Base-by-base conservation (phyloP, 2,888 invertebrate genomes). In the Nomada hirtipes region DNA sequence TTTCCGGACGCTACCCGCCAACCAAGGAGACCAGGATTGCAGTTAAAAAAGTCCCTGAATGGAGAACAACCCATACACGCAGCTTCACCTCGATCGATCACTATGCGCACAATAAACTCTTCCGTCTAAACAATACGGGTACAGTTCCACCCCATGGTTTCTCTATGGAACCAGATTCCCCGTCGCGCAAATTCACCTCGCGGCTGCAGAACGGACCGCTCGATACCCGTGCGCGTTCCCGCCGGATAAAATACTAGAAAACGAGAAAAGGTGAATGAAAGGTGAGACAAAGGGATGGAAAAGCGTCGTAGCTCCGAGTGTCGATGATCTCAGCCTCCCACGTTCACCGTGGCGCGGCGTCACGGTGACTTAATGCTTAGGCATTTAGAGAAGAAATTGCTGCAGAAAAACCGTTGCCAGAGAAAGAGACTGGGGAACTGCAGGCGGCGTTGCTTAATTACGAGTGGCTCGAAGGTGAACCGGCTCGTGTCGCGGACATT, bases 281-380 rank as follows among this genome's bases (percentile, higher is more conserved):
- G 10, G n/a, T 15, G 47, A 18, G 53, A 42, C 15, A 60, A 71
- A 26, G 42, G 60, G 68, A 68, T 57, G 20, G 42, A 70, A 82
- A 87, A 80, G 70, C 75, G 77, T 84, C 77, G 61, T 69, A 53
- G 69, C 63, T 68, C 26, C 71, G 70, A 71, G 79, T 79, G 86
- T 87, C 86, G 85, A 86, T 88, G 86, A 88, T 87, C 87, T 86
- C 86, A 85, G 70, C 71, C 76, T 71, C 61, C 68, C 74, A 74
- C 83, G 71, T 73, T 75, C 76, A 23, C 70, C 64, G 29, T 47
- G 71, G 42, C 64, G 26, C 23, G 73, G 36, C 52, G 55, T 71
- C 76, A 59, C 61, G 72, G 75, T 88, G 87, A 89, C 87, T 84
- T 86, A 85, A 82, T 73, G 82, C 80, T 85, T 50, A 79, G 82